Base-by-base conservation (phyloP, 2,888 invertebrate species). In the Nineta flava region DNA sequence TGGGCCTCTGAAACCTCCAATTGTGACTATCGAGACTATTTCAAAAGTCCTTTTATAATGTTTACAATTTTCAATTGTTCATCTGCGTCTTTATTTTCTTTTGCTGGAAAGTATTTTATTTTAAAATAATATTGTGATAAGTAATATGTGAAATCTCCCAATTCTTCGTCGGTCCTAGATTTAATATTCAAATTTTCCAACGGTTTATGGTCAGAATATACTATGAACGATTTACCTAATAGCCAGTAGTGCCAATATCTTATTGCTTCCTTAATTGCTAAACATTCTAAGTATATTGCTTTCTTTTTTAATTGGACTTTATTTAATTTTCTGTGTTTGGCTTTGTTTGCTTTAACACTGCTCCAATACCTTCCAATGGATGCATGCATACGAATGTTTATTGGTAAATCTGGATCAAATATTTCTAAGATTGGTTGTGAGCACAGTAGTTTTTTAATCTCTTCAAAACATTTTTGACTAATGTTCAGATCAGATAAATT, bases 401-500 rank as follows among this genome's bases (percentile, higher is more conserved):
- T 54, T 47, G 52, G 53, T 44, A 52, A 47, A 47, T 55, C 42
- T 48, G 19, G 41, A 43, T 55, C 53, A 45, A 53, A 55, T 44
- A 55, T 53, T 16, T 44, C 48, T 32, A 53, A 41, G 17, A 53
- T 32, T 41, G 53, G 55, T 42, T 49, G 40, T n/a, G 51, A 41
- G 31, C 50, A 52, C 42, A 54, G 35, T 35, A 52, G 35, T 46
- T 55, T 51, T 47, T 54, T 53, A 46, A 54, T 45, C 44, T 49
- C 5, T 44, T 46, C 17, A 46, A 46, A 46, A 2, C 31, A 2
- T 46, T 31, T 32, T 32, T 46, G 13, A 19, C 46, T n/a, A 46
- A 9, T 46, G 10, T 13, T 46, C 34, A 9, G 46, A 32, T 44
- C 49, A 49, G 4, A 16, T 34, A 17, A 49, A 44, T 44, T 43